These are phyloP conservation scores for Folsomia manolachei DNA, from an alignment of 2,888 invertebrate genomes.

Conservation along the genomic window DNA sequence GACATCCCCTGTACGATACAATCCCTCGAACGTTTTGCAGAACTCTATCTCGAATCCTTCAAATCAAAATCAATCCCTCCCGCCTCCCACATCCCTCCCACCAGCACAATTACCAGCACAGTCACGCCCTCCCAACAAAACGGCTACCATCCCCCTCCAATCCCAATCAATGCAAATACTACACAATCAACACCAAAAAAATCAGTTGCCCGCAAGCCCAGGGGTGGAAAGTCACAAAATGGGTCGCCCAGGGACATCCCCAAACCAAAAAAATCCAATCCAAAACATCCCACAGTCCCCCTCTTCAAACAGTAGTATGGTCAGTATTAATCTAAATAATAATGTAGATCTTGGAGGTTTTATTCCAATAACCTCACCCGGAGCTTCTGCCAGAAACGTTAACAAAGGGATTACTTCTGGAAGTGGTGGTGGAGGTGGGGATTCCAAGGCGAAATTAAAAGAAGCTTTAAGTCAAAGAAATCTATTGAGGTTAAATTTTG, in stretches of 20 bases:
- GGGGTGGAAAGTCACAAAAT: background rate
- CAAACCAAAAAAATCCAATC: background rate
- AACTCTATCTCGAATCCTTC: conserved; percentile 7
- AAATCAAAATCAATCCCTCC: background rate
- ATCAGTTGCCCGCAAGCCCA: background rate
- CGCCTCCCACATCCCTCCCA: no score
- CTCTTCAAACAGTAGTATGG: conserved; percentile 17
- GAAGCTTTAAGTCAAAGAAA: conserved; percentile 36
- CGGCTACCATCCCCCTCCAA: conserved; percentile 8
- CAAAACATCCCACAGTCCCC: background rate
- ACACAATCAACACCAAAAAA: background rate
- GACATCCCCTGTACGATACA: conserved; percentile 13
- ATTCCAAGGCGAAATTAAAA: conserved; percentile 33
- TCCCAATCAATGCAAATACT: background rate
- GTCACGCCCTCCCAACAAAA: background rate
- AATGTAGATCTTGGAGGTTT: conserved; percentile 18
- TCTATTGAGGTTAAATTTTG: conserved; percentile 34
- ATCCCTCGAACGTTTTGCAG: conserved; percentile 8
- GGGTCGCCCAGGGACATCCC: background rate
- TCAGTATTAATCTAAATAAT: conserved; percentile 32
- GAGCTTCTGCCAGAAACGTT: background rate
- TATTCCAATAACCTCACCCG: conserved; percentile 16
- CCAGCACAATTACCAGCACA: background rate
- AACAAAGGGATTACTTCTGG: background rate
- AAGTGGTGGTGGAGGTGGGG: background rate